These are phyloP conservation scores for Lutjanus argentimaculatus DNA, from an alignment of 2,797 vertebrate species.

Conservation along the genomic window DNA sequence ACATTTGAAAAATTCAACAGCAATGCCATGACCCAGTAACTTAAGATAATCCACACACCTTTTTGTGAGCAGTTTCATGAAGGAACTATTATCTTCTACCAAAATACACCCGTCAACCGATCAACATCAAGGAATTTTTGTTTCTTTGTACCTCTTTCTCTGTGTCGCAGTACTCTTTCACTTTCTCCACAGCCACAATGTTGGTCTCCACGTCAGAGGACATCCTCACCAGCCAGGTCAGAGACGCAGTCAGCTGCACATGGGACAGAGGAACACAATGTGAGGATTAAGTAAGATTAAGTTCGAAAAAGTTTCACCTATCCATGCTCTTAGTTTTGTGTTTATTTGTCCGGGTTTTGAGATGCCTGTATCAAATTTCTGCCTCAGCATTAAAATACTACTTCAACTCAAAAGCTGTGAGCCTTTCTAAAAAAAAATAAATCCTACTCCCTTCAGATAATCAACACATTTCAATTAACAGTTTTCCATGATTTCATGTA, in stretches of 20 bases:
- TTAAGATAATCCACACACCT: no score
- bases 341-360: not conserved
- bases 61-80: no score
- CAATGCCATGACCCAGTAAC: no score
- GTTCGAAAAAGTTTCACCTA: not conserved
- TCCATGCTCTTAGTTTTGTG: not conserved
- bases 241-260: slow-evolving; percentile 73
- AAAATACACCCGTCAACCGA: no score
- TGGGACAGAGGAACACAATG: not conserved
- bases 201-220: slow-evolving; percentile 96
- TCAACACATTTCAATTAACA: not conserved
- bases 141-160: slow-evolving; percentile 91
- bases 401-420: not conserved
- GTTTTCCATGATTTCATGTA: no score
- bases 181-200: slow-evolving; percentile 95
- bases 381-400: not conserved
- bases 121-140: no score
- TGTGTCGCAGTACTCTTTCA: slow-evolving; percentile 92
- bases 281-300: no score
- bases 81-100: no score
- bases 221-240: slow-evolving; percentile 97
- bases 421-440: not conserved
- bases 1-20: no score
- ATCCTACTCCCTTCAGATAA: no score
- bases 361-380: not conserved